Percentiles rank a stretch among this genome's conserved stretches.
Conservation (phyloP, 2,888 invertebrate species). For the Sicus ferrugineus region DNA sequence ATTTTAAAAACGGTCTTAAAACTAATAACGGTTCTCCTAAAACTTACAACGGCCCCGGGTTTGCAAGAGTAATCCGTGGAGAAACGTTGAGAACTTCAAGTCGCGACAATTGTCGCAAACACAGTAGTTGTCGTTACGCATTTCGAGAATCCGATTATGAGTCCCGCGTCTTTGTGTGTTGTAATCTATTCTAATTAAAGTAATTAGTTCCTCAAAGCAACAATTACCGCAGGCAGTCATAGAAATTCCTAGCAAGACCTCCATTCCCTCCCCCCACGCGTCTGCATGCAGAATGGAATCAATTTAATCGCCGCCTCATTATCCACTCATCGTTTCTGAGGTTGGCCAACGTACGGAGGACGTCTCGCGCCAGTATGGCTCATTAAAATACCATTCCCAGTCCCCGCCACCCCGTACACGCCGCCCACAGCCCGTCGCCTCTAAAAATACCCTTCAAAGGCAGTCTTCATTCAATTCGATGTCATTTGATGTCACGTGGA, state of each 20-base stretch:
- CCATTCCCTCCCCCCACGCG: background rate
- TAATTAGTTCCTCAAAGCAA: background rate
- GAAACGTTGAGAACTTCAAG: no score
- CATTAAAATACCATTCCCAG: slow-evolving; percentile 28
- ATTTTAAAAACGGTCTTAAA: no score
- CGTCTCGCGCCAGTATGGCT: slow-evolving; percentile 1
- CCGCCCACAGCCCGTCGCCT: background rate
- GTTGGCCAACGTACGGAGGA: background rate
- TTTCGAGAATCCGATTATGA: no score
- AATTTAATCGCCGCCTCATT: slow-evolving; percentile 29
- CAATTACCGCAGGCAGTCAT: background rate
- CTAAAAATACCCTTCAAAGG: slow-evolving; percentile 25
- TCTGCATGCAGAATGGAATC: slow-evolving; percentile 1
- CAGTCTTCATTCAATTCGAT: slow-evolving; percentile 21
- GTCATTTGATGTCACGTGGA: slow-evolving; percentile 10
- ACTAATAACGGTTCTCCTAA: no score
- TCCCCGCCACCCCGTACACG: background rate
- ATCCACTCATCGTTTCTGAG: slow-evolving; percentile 1
- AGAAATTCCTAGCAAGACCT: no score
- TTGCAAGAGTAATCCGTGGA: no score
- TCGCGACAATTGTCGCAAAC: no score
- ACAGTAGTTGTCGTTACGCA: no score
- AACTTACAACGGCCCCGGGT: no score
- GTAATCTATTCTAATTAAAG: no score
- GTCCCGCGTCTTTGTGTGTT: no score